These are phyloP conservation scores for Gallinago jamesoni DNA, from an alignment of 2,113 vertebrate genomes.

Conservation along the genomic window DNA sequence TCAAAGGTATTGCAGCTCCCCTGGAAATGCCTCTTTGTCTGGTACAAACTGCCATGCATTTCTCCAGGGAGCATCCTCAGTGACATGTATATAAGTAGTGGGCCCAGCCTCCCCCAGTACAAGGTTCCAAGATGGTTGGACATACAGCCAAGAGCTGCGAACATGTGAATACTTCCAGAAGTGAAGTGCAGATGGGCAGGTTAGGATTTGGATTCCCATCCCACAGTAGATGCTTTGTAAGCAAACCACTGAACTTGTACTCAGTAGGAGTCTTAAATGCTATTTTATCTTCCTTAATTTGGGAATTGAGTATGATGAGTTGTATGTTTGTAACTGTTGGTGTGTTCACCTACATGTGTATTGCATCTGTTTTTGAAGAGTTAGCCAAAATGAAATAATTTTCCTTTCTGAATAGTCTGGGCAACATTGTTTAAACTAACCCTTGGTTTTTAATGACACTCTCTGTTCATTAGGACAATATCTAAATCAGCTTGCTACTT, in stretches of 20 bases:
- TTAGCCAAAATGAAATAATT: background rate
- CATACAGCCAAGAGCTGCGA: background rate
- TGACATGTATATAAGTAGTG: background rate
- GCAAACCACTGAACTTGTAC: background rate
- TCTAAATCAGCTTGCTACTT: constrained; percentile 44
- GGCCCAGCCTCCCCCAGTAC: background rate
- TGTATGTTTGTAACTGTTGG: background rate
- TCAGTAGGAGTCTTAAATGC: background rate
- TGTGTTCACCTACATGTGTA: background rate
- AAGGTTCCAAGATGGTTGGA: background rate
- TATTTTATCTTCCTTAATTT: background rate
- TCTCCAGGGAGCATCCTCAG: background rate
- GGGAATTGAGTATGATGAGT: background rate
- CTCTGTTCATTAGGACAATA: constrained; percentile 30
- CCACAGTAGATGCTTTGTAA: background rate
- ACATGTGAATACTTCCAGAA: background rate
- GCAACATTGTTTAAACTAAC: background rate
- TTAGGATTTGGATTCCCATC: background rate
- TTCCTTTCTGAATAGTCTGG: background rate
- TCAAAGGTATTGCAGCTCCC: background rate
- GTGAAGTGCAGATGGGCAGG: background rate
- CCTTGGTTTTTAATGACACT: constrained; percentile 23
- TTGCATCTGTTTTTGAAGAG: background rate
- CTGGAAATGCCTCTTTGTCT: background rate
- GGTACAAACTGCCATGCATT: background rate